These are phyloP conservation scores for Nixonia krombeini DNA, from an alignment of 1,140 invertebrate species.

Conservation along the genomic window DNA sequence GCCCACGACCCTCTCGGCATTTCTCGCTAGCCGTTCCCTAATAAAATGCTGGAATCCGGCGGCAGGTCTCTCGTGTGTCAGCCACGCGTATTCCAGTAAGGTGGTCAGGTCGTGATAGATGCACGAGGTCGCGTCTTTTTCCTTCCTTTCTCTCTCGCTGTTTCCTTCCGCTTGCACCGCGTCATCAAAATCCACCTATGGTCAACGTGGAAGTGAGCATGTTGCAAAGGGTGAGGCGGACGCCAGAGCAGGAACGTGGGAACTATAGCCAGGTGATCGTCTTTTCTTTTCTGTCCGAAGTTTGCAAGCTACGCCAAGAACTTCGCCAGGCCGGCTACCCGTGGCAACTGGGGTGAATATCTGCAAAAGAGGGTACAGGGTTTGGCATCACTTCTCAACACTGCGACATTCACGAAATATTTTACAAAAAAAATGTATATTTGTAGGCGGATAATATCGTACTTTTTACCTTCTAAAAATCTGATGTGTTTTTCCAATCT, in stretches of 20 bases:
- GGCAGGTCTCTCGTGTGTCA: conserved; percentile 66
- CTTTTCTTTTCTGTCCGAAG: conserved; percentile 53
- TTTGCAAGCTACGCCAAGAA: conserved; percentile 51
- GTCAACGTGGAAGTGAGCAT: conserved; percentile 28
- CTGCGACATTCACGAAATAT: too few relatives aligned
- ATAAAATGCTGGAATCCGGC: conserved; percentile 60
- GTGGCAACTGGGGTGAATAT: conserved; percentile 30
- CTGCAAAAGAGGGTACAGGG: conserved; percentile 6
- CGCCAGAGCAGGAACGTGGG: conserved; percentile 71
- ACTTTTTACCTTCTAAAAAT: too few relatives aligned
- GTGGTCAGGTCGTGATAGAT: conserved; percentile 67
- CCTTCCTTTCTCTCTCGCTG: conserved; percentile 42
- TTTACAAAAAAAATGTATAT: too few relatives aligned
- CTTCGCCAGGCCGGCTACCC: conserved; percentile 52
- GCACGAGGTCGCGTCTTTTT: conserved; percentile 63
- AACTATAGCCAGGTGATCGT: conserved; percentile 70
- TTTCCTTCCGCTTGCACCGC: conserved; percentile 32
- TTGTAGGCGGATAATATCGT: too few relatives aligned
- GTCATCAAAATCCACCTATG: conserved; percentile 36
- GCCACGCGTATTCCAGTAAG: conserved; percentile 64
- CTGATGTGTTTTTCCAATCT: too few relatives aligned
- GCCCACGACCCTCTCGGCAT: conserved; percentile 12
- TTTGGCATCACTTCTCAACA: too few relatives aligned
- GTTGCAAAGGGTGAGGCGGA: conserved; percentile 59
- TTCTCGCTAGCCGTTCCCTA: conserved; percentile 38